Conservation (phyloP, 2,888 invertebrate genomes). For the Cephonodes hylas region DNA sequence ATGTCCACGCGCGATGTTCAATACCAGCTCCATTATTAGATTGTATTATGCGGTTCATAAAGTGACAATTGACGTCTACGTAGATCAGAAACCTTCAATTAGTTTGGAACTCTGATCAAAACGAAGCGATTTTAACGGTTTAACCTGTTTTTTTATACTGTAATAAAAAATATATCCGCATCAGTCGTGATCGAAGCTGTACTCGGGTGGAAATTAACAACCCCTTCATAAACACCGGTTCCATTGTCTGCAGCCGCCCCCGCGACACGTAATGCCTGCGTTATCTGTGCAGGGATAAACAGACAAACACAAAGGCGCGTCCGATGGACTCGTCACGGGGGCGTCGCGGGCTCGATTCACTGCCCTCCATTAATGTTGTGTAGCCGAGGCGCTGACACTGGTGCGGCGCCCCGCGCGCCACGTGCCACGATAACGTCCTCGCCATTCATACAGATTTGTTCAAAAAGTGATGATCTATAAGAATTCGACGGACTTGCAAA, state of each 20-base stretch:
- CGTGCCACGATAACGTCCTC: slow-evolving; percentile 5
- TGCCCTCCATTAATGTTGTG: slow-evolving; percentile 14
- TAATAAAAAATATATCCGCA: neutral
- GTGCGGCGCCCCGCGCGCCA: neutral
- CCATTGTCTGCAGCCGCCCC: neutral
- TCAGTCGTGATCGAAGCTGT: neutral
- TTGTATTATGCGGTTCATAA: no score
- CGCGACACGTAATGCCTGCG: neutral
- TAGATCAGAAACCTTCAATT: no score
- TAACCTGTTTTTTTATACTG: neutral
- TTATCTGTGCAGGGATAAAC: neutral
- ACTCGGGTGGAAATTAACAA: neutral
- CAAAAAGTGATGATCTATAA: neutral
- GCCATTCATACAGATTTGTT: slow-evolving; percentile 1
- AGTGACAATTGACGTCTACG: no score
- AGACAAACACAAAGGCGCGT: slow-evolving; percentile 10
- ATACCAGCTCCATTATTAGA: neutral
- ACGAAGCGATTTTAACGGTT: neutral
- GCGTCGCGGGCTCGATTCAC: slow-evolving; percentile 3
- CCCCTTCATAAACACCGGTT: neutral
- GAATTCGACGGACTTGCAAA: neutral
- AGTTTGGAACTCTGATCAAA: no score
- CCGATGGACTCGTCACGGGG: slow-evolving; percentile 21
- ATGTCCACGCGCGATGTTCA: neutral
- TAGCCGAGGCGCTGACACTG: neutral